Evolutionary conservation across 2,113 vertebrate genomes (phyloP).

Genomic region (Microcebus murinus): DNA sequence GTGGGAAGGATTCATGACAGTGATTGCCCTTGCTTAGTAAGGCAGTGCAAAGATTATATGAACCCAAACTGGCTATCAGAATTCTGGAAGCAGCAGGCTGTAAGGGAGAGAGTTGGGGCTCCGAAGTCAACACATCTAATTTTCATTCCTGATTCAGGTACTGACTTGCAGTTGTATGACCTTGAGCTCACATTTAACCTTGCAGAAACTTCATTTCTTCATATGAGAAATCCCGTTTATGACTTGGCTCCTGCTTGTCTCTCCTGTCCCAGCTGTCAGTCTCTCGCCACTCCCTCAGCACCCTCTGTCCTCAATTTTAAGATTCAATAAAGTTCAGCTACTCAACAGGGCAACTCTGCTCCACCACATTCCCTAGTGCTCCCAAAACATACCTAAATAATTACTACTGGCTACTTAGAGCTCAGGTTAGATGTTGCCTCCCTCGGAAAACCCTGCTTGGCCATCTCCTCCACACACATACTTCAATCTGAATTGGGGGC

Average conservation of each 20-base stretch:
- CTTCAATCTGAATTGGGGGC: background rate
- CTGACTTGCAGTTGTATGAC: background rate
- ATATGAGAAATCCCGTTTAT: background rate
- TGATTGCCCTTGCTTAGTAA: background rate
- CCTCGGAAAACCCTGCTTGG: background rate
- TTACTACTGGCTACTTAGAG: background rate
- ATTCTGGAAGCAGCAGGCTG: background rate
- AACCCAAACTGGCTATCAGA: background rate
- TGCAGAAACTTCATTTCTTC: slow-evolving; percentile 18
- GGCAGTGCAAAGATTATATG: background rate
- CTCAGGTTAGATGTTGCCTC: background rate
- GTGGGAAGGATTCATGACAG: background rate
- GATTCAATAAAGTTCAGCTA: background rate
- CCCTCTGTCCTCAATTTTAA: slow-evolving; percentile 5
- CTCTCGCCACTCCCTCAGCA: background rate
- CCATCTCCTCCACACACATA: background rate
- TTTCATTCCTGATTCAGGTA: background rate
- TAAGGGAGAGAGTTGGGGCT: background rate
- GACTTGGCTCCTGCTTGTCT: background rate
- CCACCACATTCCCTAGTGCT: background rate
- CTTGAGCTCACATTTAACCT: slow-evolving; percentile 5
- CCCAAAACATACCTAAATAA: background rate
- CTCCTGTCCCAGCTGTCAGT: background rate
- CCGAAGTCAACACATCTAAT: background rate
- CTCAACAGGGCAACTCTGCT: background rate